Conservation (phyloP, 1,140 invertebrate species). For the Vollenhovia emeryi region DNA sequence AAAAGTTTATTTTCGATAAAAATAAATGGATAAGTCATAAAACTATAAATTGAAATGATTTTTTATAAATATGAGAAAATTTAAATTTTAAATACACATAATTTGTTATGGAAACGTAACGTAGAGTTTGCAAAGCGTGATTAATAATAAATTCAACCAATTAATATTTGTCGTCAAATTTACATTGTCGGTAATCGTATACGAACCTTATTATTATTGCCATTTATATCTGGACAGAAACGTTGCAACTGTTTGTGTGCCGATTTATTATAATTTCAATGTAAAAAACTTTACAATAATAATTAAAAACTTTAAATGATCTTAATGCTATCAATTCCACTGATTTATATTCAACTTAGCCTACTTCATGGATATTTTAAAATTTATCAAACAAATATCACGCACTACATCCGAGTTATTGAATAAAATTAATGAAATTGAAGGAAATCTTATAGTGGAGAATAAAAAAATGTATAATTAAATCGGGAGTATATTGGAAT, state of each 20-base stretch:
- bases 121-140: background rate
- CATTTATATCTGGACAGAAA: background rate
- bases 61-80: background rate
- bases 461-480: background rate
- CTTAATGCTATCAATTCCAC: background rate
- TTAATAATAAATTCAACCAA: slow-evolving; percentile 17
- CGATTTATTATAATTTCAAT: background rate
- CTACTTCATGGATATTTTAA: too few species aligned
- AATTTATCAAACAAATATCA: background rate
- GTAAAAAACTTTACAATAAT: background rate
- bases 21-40: background rate
- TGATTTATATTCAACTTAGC: background rate
- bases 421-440: background rate
- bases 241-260: background rate
- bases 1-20: background rate
- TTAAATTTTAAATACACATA: background rate
- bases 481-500: background rate
- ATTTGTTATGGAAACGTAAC: background rate
- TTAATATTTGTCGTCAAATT: slow-evolving; percentile 14
- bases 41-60: background rate
- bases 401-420: background rate
- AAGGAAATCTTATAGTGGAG: background rate
- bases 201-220: background rate
- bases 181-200: background rate
- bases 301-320: background rate